Percentiles rank a stretch among this genome's conserved stretches.
Conservation (phyloP, 2,113 vertebrate genomes). For the Pristiophorus japonicus region DNA sequence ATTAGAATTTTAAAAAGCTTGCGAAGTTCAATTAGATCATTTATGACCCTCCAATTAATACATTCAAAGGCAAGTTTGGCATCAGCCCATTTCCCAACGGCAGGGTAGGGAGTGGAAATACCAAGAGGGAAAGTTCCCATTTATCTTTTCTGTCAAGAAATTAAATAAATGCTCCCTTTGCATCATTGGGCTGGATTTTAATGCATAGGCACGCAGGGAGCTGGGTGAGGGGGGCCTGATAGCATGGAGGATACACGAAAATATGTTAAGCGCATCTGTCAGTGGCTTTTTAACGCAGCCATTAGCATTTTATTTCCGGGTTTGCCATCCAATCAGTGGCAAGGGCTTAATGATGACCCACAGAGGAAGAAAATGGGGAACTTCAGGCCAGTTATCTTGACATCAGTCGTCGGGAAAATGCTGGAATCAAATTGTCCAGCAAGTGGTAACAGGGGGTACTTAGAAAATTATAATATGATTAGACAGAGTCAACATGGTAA, state of each 20-base stretch:
- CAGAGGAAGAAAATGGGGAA: no score
- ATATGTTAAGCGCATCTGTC: neutral
- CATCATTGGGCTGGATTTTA: neutral
- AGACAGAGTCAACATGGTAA: no score
- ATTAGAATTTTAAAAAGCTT: neutral
- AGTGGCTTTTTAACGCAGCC: neutral
- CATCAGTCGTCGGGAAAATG: no score
- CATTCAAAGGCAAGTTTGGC: neutral
- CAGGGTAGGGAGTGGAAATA: neutral
- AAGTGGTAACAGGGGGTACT: no score
- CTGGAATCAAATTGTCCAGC: no score
- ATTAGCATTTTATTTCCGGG: neutral
- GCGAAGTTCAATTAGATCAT: neutral
- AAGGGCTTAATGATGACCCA: neutral
- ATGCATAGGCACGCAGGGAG: no score
- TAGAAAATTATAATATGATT: no score
- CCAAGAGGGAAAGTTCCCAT: neutral
- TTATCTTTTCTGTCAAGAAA: neutral
- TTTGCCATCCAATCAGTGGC: neutral
- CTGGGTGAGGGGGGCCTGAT: no score
- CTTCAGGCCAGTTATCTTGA: no score
- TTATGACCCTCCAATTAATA: neutral
- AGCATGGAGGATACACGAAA: neutral
- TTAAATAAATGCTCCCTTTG: neutral
- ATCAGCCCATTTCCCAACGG: neutral